Evolutionary conservation across 2,888 invertebrate genomes (phyloP).

Genomic region (Tipula helvola): DNA sequence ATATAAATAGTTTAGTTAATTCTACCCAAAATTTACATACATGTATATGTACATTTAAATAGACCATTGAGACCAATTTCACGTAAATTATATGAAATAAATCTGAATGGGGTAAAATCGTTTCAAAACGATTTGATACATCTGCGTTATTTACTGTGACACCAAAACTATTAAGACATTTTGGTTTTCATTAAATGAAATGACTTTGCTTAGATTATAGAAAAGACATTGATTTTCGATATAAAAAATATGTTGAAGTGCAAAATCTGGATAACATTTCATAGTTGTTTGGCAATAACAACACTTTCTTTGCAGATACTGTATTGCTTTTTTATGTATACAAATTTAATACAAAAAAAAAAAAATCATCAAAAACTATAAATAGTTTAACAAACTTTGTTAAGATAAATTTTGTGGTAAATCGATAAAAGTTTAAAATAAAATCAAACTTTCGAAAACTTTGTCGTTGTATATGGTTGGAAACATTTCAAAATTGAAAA

Average conservation of each 20-base stretch:
- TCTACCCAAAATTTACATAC: neutral
- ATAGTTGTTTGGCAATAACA: neutral
- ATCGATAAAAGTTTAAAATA: neutral
- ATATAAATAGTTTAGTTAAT: neutral
- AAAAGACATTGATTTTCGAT: neutral
- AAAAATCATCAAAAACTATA: neutral
- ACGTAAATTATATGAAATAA: neutral
- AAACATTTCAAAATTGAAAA: neutral
- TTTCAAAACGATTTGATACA: neutral
- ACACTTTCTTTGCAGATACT: neutral
- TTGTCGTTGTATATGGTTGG: neutral
- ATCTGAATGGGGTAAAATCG: neutral
- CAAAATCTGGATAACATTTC: neutral
- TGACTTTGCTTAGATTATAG: neutral
- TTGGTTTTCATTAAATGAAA: neutral
- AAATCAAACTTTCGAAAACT: neutral
- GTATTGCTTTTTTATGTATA: neutral
- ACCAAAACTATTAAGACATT: neutral
- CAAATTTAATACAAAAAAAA: neutral
- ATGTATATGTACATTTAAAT: neutral
- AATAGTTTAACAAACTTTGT: neutral
- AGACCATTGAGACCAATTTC: neutral
- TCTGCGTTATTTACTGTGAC: neutral
- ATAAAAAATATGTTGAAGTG: neutral
- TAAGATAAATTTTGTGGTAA: neutral